Evolutionary conservation across 2,888 invertebrate genomes (phyloP).

Genomic region (Lasioglossum morio): DNA sequence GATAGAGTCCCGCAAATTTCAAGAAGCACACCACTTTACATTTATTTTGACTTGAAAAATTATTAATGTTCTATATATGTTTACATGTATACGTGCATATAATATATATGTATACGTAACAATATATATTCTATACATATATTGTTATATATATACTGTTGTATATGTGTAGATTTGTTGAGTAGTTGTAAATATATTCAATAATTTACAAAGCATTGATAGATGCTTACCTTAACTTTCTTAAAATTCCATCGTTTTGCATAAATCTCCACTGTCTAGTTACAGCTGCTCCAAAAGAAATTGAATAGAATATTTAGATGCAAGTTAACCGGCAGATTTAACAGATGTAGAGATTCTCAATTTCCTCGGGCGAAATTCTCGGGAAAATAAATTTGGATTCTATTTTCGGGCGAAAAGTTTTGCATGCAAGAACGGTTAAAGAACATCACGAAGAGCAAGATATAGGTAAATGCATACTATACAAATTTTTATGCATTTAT

Average conservation of each 20-base stretch:
- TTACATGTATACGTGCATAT: no score
- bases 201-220: neutral
- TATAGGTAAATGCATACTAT: slow-evolving; percentile 4
- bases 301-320: neutral
- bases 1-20: no score
- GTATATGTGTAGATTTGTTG: neutral
- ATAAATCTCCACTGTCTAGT: neutral
- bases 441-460: neutral
- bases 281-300: neutral
- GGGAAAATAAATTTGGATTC: neutral
- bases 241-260: neutral
- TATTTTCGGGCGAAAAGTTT: neutral
- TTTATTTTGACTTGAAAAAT: neutral
- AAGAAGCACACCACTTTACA: neutral
- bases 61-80: neutral
- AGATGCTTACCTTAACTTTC: neutral
- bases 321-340: neutral
- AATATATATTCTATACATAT: no score
- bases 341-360: neutral
- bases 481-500: neutral
- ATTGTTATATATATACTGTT: no score
- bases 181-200: neutral
- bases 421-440: neutral
- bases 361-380: neutral
- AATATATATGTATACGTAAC: no score